Percentiles rank a stretch among this genome's conserved stretches.
Evolutionary conservation across 2,113 vertebrate genomes (phyloP).

Genomic region (Vireo altiloquus): DNA sequence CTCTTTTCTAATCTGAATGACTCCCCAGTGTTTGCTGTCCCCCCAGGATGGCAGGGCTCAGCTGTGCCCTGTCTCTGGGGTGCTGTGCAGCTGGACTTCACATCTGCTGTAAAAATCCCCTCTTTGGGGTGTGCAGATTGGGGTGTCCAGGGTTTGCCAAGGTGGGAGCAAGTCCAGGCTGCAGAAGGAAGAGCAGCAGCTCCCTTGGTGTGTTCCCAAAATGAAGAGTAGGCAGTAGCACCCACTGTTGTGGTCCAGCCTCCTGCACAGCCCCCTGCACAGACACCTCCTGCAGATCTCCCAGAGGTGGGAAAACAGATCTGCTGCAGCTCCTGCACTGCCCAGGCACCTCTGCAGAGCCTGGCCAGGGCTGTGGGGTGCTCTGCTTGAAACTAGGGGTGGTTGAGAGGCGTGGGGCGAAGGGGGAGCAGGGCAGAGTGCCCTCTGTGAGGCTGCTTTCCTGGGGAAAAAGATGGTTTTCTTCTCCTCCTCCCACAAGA

Average conservation of each 20-base stretch:
- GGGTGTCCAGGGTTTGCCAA: background rate
- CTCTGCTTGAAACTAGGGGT: too few relatives aligned
- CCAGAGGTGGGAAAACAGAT: background rate
- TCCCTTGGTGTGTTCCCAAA: background rate
- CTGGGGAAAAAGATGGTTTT: background rate
- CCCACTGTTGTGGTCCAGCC: background rate
- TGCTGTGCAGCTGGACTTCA: background rate
- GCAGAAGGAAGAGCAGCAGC: background rate
- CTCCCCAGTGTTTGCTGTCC: background rate
- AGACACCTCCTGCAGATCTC: background rate
- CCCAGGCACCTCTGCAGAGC: background rate
- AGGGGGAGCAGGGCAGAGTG: rapidly evolving
- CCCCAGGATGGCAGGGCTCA: background rate
- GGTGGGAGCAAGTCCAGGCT: background rate
- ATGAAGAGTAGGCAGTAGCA: background rate
- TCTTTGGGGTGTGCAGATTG: background rate
- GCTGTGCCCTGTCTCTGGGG: background rate
- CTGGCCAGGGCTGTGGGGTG: rapidly evolving
- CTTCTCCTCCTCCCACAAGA: rapidly evolving
- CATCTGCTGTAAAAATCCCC: background rate
- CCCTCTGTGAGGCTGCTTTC: background rate
- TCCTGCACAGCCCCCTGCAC: background rate
- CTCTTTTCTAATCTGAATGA: background rate
- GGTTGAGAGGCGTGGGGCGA: rapidly evolving
- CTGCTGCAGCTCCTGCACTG: background rate